A percentile compares a stretch with the other conserved stretches of the same genome.
Conservation (phyloP, 2,888 invertebrate genomes). For the Unio pictorum region DNA sequence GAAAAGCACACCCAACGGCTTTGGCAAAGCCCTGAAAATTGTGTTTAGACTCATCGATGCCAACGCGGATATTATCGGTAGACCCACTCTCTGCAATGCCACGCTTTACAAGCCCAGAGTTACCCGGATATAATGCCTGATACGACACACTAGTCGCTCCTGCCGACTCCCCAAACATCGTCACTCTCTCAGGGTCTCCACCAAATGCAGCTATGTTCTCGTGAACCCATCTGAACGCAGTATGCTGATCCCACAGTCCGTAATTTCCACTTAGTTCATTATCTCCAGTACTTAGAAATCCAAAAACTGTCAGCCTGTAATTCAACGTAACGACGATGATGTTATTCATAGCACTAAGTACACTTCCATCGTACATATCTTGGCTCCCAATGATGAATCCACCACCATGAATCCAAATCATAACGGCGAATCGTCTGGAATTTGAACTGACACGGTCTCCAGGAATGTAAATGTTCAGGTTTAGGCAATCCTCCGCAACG, state of each 20-base stretch:
- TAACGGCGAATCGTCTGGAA: conserved; percentile 77
- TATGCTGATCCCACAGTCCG: conserved; percentile 92
- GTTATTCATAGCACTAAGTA: conserved; percentile 9
- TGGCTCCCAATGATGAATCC: conserved; percentile 94
- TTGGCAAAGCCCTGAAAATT: neutral
- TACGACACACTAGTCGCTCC: conserved; percentile 39
- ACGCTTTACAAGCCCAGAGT: conserved; percentile 37
- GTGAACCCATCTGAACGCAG: conserved; percentile 94
- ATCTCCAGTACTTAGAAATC: conserved; percentile 89
- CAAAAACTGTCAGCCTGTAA: conserved; percentile 91
- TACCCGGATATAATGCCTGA: conserved; percentile 50
- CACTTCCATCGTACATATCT: conserved; percentile 3
- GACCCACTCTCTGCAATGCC: conserved; percentile 58
- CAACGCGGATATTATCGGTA: conserved; percentile 40
- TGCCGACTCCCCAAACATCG: conserved; percentile 59
- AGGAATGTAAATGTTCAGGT: conserved; percentile 95
- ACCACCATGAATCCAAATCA: conserved; percentile 95
- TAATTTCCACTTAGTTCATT: conserved; percentile 88
- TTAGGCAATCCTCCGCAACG: conserved; percentile 89
- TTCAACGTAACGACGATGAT: conserved; percentile 93
- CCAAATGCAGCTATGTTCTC: conserved; percentile 80
- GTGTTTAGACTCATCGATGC: conserved; percentile 10
- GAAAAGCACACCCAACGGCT: conserved; percentile 6
- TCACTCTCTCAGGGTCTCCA: conserved; percentile 52
- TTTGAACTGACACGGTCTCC: conserved; percentile 4